Evolutionary conservation across 2,113 vertebrate genomes (phyloP), one percentile per base, ranked within the genome.

Genomic region (Tachycineta bicolor): DNA sequence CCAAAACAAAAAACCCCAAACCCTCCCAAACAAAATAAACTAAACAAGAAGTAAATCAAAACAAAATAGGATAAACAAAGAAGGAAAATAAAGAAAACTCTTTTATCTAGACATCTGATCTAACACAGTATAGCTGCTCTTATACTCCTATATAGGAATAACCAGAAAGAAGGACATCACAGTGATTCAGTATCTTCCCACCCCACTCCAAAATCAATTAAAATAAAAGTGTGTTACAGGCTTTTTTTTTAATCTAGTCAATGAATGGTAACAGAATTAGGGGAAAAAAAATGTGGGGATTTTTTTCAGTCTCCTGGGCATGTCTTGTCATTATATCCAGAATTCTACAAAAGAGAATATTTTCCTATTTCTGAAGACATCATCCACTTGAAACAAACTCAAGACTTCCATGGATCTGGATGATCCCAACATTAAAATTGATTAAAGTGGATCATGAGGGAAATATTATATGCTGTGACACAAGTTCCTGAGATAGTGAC

Each of bases 241-340:
- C 0, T 12, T 22, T 50, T 34, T 39, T 50, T 26, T 14, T 5
- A 6, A 46, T 65, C 4, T 6, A 65, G 2, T 31, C 6, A 16
- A 53, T 29, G 21, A 76, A 59, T 55, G 12, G 2, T 73, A 25
- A 13, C 26, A 88, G 39, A 88, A 77, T 5, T 59, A 37, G 37
- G 8, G 5, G 12, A 2, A 0, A 13, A 16, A 44, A 41, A 26
- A 24, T 24, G 16, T 17, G 24, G 5, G 10, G 14, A 59, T 22
- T 49, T 59, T 56, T 70, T 73, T 55, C 60, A 17, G 11, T 50
- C 71, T 84, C 39, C 19, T 68, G 34, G 11, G 6, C 8, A 29
- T 9, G 2, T 75, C 20, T 33, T 33, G 17, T 17, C 39, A 34
- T 7, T 71, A 11, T 18, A 74, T 22, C 14, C 60, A 78, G 6